Conservation (phyloP, 2,888 invertebrate species). For the Hypercompe scribonia region DNA sequence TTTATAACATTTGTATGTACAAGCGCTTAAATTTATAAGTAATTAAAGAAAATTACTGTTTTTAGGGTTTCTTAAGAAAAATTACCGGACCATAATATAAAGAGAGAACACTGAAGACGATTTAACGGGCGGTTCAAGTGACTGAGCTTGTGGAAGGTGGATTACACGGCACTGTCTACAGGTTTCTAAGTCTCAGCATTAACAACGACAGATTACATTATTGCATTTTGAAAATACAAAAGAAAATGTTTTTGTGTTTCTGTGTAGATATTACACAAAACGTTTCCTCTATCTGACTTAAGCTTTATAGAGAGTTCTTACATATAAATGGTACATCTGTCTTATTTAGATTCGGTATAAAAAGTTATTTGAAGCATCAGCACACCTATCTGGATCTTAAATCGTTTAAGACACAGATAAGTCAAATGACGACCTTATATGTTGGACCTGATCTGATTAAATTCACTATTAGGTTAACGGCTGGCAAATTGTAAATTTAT, state of each 20-base stretch:
- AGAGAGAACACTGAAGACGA: conserved; percentile 1
- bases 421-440: no score
- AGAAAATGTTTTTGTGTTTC: background rate
- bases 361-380: background rate
- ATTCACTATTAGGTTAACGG: no score
- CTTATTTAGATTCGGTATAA: background rate
- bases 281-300: no score
- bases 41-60: background rate
- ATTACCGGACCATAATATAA: background rate
- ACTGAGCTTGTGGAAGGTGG: conserved; percentile 5
- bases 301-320: no score
- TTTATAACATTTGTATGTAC: background rate
- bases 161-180: background rate
- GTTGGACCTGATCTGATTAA: no score
- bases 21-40: background rate
- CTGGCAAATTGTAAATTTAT: no score
- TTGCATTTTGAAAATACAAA: background rate
- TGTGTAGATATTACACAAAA: background rate
- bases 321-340: background rate
- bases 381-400: no score
- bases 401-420: no score
- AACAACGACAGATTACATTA: background rate
- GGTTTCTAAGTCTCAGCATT: background rate
- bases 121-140: background rate
- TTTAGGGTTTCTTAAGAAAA: conserved; percentile 2